Evolutionary conservation across 2,797 vertebrate species (phyloP).

Genomic region (Delichon dasypus): DNA sequence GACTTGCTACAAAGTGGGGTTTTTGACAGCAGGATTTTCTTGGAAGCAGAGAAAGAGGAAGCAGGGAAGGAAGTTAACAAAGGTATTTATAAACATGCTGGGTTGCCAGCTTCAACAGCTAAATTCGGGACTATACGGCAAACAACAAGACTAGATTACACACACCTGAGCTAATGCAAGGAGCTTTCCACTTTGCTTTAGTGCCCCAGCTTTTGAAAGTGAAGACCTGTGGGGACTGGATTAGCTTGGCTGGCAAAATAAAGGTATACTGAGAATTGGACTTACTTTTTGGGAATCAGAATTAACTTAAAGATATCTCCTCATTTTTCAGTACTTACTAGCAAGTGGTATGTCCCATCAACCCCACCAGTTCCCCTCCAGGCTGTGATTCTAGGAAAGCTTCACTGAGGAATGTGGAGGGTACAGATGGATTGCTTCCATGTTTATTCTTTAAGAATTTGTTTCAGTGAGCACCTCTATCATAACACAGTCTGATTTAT

Average conservation of each 20-base stretch:
- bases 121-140: background rate
- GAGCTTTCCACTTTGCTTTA: background rate
- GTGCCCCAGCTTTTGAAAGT: background rate
- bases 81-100: background rate
- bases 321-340: background rate
- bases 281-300: background rate
- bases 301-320: background rate
- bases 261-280: background rate
- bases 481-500: conserved; percentile 59
- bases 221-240: background rate
- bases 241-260: background rate
- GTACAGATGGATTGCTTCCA: conserved; percentile 34
- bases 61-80: background rate
- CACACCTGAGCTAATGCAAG: background rate
- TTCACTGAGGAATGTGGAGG: conserved; percentile 16
- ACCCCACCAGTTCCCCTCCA: background rate
- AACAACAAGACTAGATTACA: background rate
- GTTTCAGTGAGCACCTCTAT: conserved; percentile 31
- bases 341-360: background rate
- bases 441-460: conserved; percentile 56
- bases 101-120: background rate
- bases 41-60: background rate
- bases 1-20: background rate
- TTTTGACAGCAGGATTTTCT: background rate
- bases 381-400: background rate